Evolutionary conservation across 2,888 invertebrate genomes (phyloP), one percentile per base, ranked within the genome.

Genomic region (Ectemnius cavifrons): DNA sequence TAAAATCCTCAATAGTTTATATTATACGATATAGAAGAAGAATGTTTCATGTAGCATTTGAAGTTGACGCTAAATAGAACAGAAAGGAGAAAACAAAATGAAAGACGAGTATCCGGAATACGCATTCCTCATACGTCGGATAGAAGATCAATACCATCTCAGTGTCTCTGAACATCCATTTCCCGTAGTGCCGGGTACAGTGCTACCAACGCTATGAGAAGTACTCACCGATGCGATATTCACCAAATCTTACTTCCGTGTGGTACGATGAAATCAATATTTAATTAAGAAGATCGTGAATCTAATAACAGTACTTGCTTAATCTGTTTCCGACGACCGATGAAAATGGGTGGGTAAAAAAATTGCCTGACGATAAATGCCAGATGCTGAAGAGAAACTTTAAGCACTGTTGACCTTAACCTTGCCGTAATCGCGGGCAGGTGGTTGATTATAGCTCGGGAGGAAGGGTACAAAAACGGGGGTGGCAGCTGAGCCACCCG

Each of bases 61-160:
- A 47, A 69, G 67, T 70, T 52, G 77, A 82, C 62, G 74, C 77
- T 77, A 76, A 82, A 76, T 71, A 82, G 77, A 76, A 74, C 73
- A 73, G 80, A 79, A 70, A 73, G 73, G 71, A 72, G 77, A 77
- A 82, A 82, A 82, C 82, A 82, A 82, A 82, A 79, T 82, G 80
- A 74, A 78, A 78, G 76, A 75, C 71, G 77, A 76, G 80, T 79
- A 88, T 86, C 86, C 86, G 86, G 86, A 88, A 87, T 87, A 87
- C 85, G 86, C 88, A 88, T 88, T 87, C 87, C 87, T 88, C 87
- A 87, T 87, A 87, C 87, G 85, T 86, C 86, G 86, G 86, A 87
- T 88, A 88, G 87, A 88, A 89, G 88, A 89, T 89, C 89, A 89
- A 89, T 89, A 89, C 85, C 84, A 83, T 85, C 86, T 86, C 87